A percentile compares a stretch with the other conserved stretches of the same genome.
These are phyloP conservation scores for honey bee (Apis mellifera) DNA, from an alignment of 1,140 invertebrate species.

Conservation along the genomic window DNA sequence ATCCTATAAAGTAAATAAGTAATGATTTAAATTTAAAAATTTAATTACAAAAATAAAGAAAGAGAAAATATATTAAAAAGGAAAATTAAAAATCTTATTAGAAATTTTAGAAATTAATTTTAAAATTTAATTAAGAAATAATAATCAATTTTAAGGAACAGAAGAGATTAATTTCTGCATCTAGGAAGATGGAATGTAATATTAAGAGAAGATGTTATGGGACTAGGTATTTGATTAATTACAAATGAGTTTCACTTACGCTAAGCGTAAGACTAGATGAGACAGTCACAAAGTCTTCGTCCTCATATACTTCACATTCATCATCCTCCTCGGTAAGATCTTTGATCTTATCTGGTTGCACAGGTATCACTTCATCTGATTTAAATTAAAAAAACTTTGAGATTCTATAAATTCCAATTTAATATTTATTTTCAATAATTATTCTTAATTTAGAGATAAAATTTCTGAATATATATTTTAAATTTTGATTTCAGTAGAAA, in stretches of 20 bases:
- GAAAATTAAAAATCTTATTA: neutral
- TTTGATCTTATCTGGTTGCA: constrained; percentile 83
- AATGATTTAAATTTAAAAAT: neutral
- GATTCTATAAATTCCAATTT: too few species aligned
- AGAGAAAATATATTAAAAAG: neutral
- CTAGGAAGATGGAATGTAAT: constrained; percentile 1
- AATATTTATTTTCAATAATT: too few species aligned
- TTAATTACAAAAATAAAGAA: too few species aligned
- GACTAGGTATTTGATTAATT: constrained; percentile 37
- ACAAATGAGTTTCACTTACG: constrained; percentile 56
- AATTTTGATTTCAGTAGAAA: too few species aligned
- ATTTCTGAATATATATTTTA: too few species aligned
- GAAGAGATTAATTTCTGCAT: constrained; percentile 3
- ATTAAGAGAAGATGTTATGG: constrained; percentile 16
- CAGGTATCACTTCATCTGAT: constrained; percentile 85
- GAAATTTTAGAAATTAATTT: too few species aligned
- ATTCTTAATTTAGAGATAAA: too few species aligned
- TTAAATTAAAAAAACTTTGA: neutral
- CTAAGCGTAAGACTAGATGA: constrained; percentile 60
- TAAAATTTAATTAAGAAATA: too few species aligned
- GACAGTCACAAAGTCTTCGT: constrained; percentile 74
- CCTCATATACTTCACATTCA: constrained; percentile 83
- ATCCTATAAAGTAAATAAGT: constrained; percentile 18
- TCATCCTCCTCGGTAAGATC: constrained; percentile 78
- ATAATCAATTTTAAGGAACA: too few species aligned